These are phyloP conservation scores for Phrixothrix hirtus DNA, from an alignment of 2,888 invertebrate species.

Conservation along the genomic window DNA sequence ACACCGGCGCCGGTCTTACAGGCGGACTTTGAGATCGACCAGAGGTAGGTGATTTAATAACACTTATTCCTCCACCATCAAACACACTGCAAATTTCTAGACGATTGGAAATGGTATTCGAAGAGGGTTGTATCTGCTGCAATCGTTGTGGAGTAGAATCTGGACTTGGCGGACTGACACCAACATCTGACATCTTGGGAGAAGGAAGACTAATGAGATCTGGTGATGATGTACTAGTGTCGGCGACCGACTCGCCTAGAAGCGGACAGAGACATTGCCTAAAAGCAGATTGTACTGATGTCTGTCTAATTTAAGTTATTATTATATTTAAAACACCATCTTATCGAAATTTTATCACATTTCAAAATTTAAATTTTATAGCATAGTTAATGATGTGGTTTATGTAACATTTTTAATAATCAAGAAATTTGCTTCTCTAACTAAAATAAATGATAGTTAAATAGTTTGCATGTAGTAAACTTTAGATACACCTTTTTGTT, in stretches of 20 bases:
- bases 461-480: no score
- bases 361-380: no score
- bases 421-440: no score
- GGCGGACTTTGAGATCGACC: constrained; percentile 53
- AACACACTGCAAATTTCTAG: constrained; percentile 61
- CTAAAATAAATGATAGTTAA: no score
- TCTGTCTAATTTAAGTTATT: constrained; percentile 47
- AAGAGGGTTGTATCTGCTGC: constrained; percentile 56
- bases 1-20: constrained; percentile 47
- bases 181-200: constrained; percentile 74
- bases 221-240: constrained; percentile 90
- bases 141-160: constrained; percentile 63
- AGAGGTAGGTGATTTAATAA: constrained; percentile 49
- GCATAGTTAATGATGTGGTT: no score
- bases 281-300: constrained; percentile 49
- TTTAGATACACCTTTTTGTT: no score
- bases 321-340: constrained; percentile 17
- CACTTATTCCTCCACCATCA: constrained; percentile 55
- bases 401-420: no score
- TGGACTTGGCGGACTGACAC: constrained; percentile 62
- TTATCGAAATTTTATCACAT: no score
- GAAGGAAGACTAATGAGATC: constrained; percentile 83
- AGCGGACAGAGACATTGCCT: constrained; percentile 55
- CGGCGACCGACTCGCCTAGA: constrained; percentile 88
- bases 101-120: constrained; percentile 57